Conservation (phyloP, 2,888 invertebrate species). For the Drosophila monieri region DNA sequence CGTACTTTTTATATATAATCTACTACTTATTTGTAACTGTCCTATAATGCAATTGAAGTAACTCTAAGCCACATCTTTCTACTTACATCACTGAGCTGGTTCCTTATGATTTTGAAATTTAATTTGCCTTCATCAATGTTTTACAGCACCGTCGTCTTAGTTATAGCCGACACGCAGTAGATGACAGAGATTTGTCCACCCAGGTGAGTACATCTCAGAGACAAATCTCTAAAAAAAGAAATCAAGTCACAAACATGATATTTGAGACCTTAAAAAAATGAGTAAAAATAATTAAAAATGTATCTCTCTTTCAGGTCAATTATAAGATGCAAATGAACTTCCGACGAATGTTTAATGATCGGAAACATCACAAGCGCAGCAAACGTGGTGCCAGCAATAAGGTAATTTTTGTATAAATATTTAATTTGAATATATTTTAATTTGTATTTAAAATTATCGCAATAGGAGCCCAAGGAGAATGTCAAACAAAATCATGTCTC, state of each 20-base stretch:
- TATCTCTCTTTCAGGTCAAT: slow-evolving; percentile 85
- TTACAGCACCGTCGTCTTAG: slow-evolving; percentile 93
- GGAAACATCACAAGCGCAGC: slow-evolving; percentile 93
- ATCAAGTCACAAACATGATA: slow-evolving; percentile 1
- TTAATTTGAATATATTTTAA: slow-evolving; percentile 4
- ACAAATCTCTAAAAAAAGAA: slow-evolving; percentile 57
- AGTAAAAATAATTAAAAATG: not conserved
- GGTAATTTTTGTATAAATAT: slow-evolving; percentile 83
- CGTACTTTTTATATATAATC: slow-evolving; percentile 23
- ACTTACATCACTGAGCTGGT: slow-evolving; percentile 24
- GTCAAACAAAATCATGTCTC: slow-evolving; percentile 93
- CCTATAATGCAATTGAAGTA: slow-evolving; percentile 29
- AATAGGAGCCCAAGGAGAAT: slow-evolving; percentile 87
- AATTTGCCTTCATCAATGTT: slow-evolving; percentile 61
- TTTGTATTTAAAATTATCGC: not conserved
- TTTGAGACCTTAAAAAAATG: not conserved
- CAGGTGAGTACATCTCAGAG: slow-evolving; percentile 85
- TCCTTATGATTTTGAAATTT: slow-evolving; percentile 48
- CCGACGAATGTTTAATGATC: slow-evolving; percentile 92
- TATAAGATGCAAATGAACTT: slow-evolving; percentile 96
- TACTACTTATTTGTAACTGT: slow-evolving; percentile 37
- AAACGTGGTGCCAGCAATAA: slow-evolving; percentile 91
- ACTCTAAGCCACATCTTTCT: slow-evolving; percentile 27
- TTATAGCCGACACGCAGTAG: slow-evolving; percentile 95
- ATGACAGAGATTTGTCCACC: slow-evolving; percentile 93